Evolutionary conservation across 2,888 invertebrate species (phyloP).

Genomic region (Dyspetes luteomarginatus): DNA sequence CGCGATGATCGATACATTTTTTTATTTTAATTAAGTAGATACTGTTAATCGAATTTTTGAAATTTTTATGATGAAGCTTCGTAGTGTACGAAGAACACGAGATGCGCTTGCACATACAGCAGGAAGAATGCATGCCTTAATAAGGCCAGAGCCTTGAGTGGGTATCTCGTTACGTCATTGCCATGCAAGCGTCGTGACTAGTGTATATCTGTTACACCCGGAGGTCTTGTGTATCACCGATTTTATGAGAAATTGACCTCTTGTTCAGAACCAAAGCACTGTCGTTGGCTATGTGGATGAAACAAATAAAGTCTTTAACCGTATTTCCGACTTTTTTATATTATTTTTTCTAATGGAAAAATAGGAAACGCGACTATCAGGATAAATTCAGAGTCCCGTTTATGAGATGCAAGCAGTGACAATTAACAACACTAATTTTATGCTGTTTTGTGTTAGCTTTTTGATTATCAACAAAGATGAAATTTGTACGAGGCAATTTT

Average conservation of each 20-base stretch:
- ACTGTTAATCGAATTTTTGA: too few species aligned
- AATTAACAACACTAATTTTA: too few species aligned
- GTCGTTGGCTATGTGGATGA: too few species aligned
- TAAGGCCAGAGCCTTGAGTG: conserved; percentile 68
- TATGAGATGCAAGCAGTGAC: too few species aligned
- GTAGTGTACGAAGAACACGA: not conserved
- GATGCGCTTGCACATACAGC: not conserved
- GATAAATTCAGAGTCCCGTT: too few species aligned
- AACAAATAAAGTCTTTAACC: too few species aligned
- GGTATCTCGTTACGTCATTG: conserved; percentile 69
- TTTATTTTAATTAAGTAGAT: too few species aligned
- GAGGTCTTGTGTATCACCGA: conserved; percentile 52
- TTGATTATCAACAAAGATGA: too few species aligned
- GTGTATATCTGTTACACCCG: conserved; percentile 57
- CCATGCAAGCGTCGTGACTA: conserved; percentile 60
- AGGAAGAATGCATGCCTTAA: conserved; percentile 63
- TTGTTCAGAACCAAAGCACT: conserved; percentile 4
- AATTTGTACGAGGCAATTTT: too few species aligned
- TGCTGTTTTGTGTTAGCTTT: too few species aligned
- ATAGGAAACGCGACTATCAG: not conserved
- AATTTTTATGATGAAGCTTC: not conserved
- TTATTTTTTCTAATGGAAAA: not conserved
- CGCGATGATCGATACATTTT: too few species aligned
- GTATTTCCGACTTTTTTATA: too few species aligned
- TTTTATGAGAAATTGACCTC: conserved; percentile 54